These are phyloP conservation scores for Macrobrachium rosenbergii DNA, from an alignment of 1,140 invertebrate genomes.

Conservation along the genomic window DNA sequence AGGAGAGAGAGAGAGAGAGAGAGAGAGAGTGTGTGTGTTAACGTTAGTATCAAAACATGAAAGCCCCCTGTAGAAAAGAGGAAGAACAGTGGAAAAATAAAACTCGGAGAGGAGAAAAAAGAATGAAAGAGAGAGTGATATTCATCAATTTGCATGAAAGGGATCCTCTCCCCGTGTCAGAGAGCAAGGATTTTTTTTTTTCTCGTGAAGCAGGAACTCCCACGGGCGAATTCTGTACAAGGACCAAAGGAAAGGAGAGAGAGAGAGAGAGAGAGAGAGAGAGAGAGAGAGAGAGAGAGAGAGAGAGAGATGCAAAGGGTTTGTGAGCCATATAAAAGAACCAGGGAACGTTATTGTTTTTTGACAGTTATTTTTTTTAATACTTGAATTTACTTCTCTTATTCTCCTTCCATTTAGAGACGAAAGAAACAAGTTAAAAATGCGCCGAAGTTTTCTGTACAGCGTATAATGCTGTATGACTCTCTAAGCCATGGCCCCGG, in stretches of 20 bases:
- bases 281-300: constrained; percentile 3
- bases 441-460: too few species aligned
- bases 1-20: background rate
- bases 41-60: background rate
- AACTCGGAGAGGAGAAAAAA: background rate
- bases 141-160: background rate
- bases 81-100: background rate
- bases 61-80: background rate
- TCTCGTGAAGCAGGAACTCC: background rate
- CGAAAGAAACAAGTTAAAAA: too few species aligned
- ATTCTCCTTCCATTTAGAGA: too few species aligned
- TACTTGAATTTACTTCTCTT: too few species aligned
- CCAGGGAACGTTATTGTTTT: background rate
- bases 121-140: background rate
- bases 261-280: constrained; percentile 3
- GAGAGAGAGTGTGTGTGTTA: too few species aligned
- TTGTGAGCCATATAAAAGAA: background rate
- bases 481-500: too few species aligned
- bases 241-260: background rate
- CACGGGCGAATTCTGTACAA: background rate
- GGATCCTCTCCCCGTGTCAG: background rate
- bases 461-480: too few species aligned
- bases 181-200: background rate
- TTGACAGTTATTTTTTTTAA: background rate
- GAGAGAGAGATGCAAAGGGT: background rate